Evolutionary conservation across 92 coral and sea anemone genomes (phyloP), one percentile per base, ranked within the genome.

Genomic region (Umimayanthus chanpuru): DNA sequence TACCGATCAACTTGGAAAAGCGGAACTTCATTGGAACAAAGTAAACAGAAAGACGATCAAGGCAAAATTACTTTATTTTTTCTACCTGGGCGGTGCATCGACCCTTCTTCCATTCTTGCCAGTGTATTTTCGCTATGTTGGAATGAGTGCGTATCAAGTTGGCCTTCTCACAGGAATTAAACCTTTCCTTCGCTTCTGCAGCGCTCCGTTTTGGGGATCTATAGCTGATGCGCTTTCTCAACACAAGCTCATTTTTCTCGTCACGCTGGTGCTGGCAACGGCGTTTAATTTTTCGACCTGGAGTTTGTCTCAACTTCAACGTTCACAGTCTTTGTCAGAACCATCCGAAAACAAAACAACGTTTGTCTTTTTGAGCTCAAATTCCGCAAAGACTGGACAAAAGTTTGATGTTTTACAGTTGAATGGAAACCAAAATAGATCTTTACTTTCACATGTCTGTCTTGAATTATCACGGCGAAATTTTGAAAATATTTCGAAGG

Each of bases 121-220:
- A 11, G 36, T 71, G 6, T 71, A 71, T 38, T 29, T 71, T 12
- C 4, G 76, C 23, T 0, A 28, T 16, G 40, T 71, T 28, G 76
- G 76, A 71, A 71, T 71, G 76, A 71, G 36, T 71, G 29, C 76
- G 9, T 71, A 71, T 14, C 41, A 29, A 9, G 76, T 71, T 29
- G 76, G 76, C 30, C 76, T 71, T 71, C 41, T 71, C 38, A 71
- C 16, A 28, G 76, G 76, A 71, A 20, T 71, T 28, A 71, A 71
- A 28, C 41, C 76, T 18, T 71, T 71, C 21, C 76, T 71, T 29
- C 76, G 76, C 30, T 71, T 71, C 20, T 71, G 40, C 40, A 71
- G 76, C 11, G 76, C 1, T 26, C 74, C 74, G 36, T 70, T 70
- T 32, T 70, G 74, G 74, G 74, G 74, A 10, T 23, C 15, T 18